A percentile compares a stretch with the other conserved stretches of the same genome.
phyloP scores from a whole-genome alignment of 2,888 invertebrate genomes.

The Ellobium chinense region DNA sequence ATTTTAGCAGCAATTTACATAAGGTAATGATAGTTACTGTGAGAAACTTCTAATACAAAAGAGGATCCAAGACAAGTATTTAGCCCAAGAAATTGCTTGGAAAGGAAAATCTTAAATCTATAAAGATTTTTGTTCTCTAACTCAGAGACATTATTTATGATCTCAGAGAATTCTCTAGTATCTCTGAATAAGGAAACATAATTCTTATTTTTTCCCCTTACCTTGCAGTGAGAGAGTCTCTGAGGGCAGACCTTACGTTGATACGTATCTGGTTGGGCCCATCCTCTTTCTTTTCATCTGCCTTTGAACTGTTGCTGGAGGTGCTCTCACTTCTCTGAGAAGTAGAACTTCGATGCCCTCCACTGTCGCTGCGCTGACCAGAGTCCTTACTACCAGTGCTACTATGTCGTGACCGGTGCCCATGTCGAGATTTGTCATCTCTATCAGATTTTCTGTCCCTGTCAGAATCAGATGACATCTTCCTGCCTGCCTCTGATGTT shows the following conservation, averaged over 20 bases:
- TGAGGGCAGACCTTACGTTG: slow-evolving; percentile 89
- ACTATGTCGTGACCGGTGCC: background rate
- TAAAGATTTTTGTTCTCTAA: too few relatives aligned
- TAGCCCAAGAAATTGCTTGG: too few relatives aligned
- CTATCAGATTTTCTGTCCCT: slow-evolving; percentile 8
- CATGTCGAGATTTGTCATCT: background rate
- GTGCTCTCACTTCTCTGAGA: slow-evolving; percentile 24
- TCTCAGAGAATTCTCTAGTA: too few relatives aligned
- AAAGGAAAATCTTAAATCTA: too few relatives aligned
- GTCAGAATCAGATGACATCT: slow-evolving; percentile 13
- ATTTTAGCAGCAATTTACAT: too few relatives aligned
- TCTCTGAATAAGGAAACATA: background rate
- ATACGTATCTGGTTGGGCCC: slow-evolving; percentile 82
- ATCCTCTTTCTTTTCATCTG: slow-evolving; percentile 50
- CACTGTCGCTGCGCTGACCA: slow-evolving; percentile 25
- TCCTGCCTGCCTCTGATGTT: slow-evolving; percentile 9
- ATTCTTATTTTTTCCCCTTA: slow-evolving; percentile 49
- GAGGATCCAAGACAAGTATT: too few relatives aligned
- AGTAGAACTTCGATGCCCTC: slow-evolving; percentile 3
- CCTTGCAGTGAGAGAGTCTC: slow-evolving; percentile 75
- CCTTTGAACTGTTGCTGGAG: background rate
- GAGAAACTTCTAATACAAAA: too few relatives aligned
- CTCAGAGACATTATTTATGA: too few relatives aligned
- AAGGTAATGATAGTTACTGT: too few relatives aligned
- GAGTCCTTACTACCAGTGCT: slow-evolving; percentile 17